Evolutionary conservation across 2,797 vertebrate species (phyloP).

Genomic region (Vireo griseus): DNA sequence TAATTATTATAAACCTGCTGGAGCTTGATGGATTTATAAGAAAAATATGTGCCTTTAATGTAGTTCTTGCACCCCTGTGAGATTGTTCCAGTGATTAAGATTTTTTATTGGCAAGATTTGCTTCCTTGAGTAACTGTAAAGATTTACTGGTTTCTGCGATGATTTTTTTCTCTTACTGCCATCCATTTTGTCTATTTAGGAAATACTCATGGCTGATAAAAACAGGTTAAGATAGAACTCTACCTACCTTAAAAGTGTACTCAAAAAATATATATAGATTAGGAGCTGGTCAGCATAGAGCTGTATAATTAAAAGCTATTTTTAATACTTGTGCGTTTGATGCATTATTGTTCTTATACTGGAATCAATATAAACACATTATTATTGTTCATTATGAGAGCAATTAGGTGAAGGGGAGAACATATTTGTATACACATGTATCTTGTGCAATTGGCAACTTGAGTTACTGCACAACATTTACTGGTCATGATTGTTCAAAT

Average conservation of each 20-base stretch:
- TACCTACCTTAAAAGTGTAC: not conserved
- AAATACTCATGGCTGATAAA: not conserved
- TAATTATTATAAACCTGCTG: constrained; percentile 20
- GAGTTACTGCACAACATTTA: not conserved
- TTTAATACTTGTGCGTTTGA: not conserved
- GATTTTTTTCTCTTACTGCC: not conserved
- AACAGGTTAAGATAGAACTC: not conserved
- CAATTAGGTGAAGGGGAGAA: not conserved
- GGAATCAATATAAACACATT: not conserved
- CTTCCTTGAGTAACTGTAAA: not conserved
- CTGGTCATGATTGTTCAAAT: not conserved
- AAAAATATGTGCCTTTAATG: constrained; percentile 17
- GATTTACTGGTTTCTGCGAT: not conserved
- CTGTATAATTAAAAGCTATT: not conserved
- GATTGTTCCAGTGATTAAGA: not conserved
- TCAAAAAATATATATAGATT: not conserved
- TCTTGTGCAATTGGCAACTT: not conserved
- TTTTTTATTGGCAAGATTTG: constrained; percentile 17
- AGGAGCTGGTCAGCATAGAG: not conserved
- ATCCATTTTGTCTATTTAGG: not conserved
- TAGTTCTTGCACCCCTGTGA: not conserved
- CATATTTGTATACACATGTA: not conserved
- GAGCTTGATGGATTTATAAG: constrained; percentile 1
- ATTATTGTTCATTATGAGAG: not conserved
- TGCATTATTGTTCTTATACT: not conserved